Percentiles rank a stretch among this genome's conserved stretches.
Conservation (phyloP, 2,888 invertebrate species). For the Erebia aethiops region DNA sequence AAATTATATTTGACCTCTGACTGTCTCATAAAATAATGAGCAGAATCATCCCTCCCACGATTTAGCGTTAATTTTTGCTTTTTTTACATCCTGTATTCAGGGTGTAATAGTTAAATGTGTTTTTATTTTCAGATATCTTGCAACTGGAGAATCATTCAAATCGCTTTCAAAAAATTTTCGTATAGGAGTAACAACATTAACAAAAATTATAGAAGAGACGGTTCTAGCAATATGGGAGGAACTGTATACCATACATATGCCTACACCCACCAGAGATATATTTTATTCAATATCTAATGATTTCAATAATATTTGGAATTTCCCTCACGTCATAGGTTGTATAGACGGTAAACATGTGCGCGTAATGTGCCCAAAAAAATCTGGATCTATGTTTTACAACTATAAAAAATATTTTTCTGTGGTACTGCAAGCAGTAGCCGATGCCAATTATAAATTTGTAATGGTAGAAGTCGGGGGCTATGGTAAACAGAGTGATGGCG, state of each 20-base stretch:
- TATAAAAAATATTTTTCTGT: conserved; percentile 6
- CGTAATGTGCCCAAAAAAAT: conserved; percentile 2
- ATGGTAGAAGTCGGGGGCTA: conserved; percentile 7
- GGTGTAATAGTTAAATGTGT: neutral
- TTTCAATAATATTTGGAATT: conserved; percentile 6
- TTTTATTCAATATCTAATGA: conserved; percentile 4
- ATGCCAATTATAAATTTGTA: conserved; percentile 4
- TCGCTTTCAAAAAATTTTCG: conserved; percentile 7
- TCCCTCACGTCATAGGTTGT: conserved; percentile 3
- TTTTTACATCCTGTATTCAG: conserved; percentile 3
- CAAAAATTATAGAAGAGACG: conserved; percentile 4
- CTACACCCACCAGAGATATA: conserved; percentile 6
- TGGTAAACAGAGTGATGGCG: conserved; percentile 7
- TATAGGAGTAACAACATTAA: conserved; percentile 4
- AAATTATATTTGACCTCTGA: conserved; percentile 7
- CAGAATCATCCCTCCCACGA: conserved; percentile 7
- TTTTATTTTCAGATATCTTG: conserved; percentile 1
- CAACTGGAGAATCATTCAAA: conserved; percentile 4
- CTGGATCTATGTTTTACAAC: conserved; percentile 7
- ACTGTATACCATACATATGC: conserved; percentile 7
- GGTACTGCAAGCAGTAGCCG: conserved; percentile 6
- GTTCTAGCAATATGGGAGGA: conserved; percentile 7
- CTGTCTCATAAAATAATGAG: conserved; percentile 6
- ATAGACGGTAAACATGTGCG: conserved; percentile 7
- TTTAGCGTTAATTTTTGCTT: conserved; percentile 4